Conservation (phyloP, 2,113 vertebrate genomes). For the Cynocephalus volans region DNA sequence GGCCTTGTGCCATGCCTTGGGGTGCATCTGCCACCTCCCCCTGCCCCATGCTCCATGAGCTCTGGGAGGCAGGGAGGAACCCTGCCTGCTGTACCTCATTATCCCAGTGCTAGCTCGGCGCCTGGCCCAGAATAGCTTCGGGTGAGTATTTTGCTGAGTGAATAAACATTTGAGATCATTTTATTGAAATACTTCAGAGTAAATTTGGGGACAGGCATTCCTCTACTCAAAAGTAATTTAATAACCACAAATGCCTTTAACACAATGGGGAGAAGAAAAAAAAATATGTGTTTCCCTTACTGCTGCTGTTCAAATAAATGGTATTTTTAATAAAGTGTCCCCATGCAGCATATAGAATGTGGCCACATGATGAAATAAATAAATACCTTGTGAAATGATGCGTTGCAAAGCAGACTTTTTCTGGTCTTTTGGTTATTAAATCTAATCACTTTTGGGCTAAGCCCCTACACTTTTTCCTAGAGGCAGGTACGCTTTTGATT, state of each 20-base stretch:
- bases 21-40: not conserved
- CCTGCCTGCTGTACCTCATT: not conserved
- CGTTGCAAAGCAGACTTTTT: slow-evolving; percentile 87
- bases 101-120: not conserved
- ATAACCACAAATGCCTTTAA: slow-evolving; percentile 87
- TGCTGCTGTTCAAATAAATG: slow-evolving; percentile 90
- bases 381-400: slow-evolving; percentile 88
- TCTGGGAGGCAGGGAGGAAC: not conserved
- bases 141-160: slow-evolving; percentile 81
- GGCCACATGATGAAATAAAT: slow-evolving; percentile 88
- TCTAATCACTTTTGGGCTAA: slow-evolving; percentile 87
- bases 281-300: slow-evolving; percentile 85
- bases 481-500: slow-evolving; percentile 89
- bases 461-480: slow-evolving; percentile 81
- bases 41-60: fast-evolving
- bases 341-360: slow-evolving; percentile 88
- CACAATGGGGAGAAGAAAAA: slow-evolving; percentile 71
- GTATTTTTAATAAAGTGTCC: slow-evolving; percentile 91
- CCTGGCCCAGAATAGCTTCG: slow-evolving; percentile 52
- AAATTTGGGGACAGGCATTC: slow-evolving; percentile 89
- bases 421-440: slow-evolving; percentile 89
- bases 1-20: not conserved
- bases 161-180: slow-evolving; percentile 86
- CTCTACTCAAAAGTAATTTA: slow-evolving; percentile 90
- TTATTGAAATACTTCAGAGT: slow-evolving; percentile 90